Conservation (phyloP, 2,888 invertebrate genomes). For the Nemoura dubitans region DNA sequence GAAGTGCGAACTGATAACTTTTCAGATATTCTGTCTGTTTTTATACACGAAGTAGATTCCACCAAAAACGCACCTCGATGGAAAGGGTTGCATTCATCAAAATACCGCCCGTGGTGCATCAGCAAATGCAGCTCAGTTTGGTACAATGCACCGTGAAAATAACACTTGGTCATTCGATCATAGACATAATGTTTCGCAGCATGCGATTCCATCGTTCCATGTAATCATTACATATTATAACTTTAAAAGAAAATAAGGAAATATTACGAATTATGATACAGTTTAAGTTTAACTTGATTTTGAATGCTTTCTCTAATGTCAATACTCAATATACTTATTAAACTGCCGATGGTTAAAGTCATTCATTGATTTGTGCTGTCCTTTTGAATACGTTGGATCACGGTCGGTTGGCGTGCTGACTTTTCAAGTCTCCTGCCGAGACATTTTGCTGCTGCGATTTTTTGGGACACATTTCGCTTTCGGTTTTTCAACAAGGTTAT, state of each 20-base stretch:
- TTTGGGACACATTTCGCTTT: neutral
- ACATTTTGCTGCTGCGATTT: neutral
- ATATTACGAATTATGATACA: constrained; percentile 19
- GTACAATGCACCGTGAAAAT: neutral
- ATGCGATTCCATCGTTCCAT: neutral
- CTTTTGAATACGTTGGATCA: constrained; percentile 1
- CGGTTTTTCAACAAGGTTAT: neutral
- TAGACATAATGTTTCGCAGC: neutral
- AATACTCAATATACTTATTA: neutral
- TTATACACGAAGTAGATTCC: neutral
- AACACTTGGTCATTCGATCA: neutral
- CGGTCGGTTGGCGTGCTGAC: constrained; percentile 23
- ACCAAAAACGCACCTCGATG: neutral
- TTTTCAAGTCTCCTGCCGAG: neutral
- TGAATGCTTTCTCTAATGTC: constrained; percentile 12
- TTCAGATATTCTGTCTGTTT: neutral
- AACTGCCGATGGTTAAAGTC: neutral
- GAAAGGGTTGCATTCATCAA: constrained; percentile 18
- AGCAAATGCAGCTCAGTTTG: neutral
- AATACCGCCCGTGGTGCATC: neutral
- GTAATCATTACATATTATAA: neutral
- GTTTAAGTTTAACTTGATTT: neutral
- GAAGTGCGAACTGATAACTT: neutral
- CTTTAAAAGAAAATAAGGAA: neutral
- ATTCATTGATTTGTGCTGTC: neutral